These are phyloP conservation scores for Cataglyphis hispanica DNA, from an alignment of 1,140 invertebrate genomes.

Conservation along the genomic window DNA sequence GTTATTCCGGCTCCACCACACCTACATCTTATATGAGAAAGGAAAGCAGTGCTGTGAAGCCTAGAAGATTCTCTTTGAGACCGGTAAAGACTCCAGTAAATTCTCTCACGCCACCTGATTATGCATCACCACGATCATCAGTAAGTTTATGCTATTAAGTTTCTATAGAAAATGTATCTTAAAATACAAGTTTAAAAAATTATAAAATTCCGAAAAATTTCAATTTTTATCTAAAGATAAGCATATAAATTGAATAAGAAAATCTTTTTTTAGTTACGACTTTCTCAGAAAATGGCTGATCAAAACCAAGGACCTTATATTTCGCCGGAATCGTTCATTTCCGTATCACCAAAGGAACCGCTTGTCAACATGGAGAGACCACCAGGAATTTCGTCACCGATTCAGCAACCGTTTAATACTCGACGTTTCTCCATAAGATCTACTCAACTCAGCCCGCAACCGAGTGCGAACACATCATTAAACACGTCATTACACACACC, in stretches of 20 bases:
- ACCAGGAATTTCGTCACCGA: conserved; percentile 79
- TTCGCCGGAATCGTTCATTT: conserved; percentile 32
- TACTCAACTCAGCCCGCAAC: conserved; percentile 42
- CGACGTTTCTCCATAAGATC: conserved; percentile 81
- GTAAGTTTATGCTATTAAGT: conserved; percentile 57
- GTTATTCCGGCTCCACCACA: conserved; percentile 67
- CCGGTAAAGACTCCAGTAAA: conserved; percentile 80
- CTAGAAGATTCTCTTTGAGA: conserved; percentile 85
- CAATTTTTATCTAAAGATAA: not conserved
- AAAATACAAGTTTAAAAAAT: not conserved
- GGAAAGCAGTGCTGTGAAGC: conserved; percentile 70
- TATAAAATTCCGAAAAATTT: not conserved
- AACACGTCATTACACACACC: not conserved
- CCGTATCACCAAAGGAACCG: conserved; percentile 80
- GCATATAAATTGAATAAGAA: not conserved
- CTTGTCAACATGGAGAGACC: conserved; percentile 79
- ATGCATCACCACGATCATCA: conserved; percentile 75
- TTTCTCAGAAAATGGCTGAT: not conserved
- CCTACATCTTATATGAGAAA: conserved; percentile 73
- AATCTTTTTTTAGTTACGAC: conserved; percentile 34
- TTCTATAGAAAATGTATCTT: not conserved
- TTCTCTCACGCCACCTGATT: conserved; percentile 72
- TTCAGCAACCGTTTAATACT: conserved; percentile 53
- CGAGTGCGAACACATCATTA: not conserved
- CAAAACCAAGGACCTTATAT: conserved; percentile 9